Evolutionary conservation across 2,888 invertebrate species (phyloP).

Genomic region (Philopedon plagiatum): DNA sequence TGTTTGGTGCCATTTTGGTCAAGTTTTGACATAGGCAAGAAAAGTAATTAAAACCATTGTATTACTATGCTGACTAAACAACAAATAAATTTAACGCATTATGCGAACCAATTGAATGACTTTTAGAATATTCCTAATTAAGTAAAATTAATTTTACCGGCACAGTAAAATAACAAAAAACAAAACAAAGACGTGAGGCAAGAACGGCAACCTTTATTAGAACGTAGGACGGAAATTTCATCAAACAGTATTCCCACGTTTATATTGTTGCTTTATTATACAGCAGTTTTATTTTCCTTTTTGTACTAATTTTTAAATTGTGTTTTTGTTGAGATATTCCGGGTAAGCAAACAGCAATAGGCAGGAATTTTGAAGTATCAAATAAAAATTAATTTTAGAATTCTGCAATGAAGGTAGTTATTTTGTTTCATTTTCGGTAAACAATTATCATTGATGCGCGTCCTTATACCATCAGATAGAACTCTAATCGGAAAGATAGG

Average conservation of each 20-base stretch:
- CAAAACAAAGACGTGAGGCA: constrained; percentile 7
- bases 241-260: constrained; percentile 26
- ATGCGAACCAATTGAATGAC: not conserved
- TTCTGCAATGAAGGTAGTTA: no score
- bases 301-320: not conserved
- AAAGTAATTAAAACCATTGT: not conserved
- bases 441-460: no score
- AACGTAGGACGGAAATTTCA: constrained; percentile 42
- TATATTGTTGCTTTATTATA: constrained; percentile 11
- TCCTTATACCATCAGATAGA: no score
- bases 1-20: no score
- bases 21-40: no score
- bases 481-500: no score
- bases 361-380: no score
- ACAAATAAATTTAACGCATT: not conserved
- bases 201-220: constrained; percentile 22
- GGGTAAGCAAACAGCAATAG: no score
- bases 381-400: no score
- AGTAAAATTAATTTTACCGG: constrained; percentile 1
- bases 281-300: constrained; percentile 13
- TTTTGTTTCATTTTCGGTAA: no score
- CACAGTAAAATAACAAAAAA: constrained; percentile 6
- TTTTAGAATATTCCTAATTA: constrained; percentile 11
- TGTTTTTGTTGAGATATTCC: not conserved
- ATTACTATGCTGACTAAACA: not conserved